phyloP scores from a whole-genome alignment of 2,888 invertebrate species.

The Adela reaumurella region DNA sequence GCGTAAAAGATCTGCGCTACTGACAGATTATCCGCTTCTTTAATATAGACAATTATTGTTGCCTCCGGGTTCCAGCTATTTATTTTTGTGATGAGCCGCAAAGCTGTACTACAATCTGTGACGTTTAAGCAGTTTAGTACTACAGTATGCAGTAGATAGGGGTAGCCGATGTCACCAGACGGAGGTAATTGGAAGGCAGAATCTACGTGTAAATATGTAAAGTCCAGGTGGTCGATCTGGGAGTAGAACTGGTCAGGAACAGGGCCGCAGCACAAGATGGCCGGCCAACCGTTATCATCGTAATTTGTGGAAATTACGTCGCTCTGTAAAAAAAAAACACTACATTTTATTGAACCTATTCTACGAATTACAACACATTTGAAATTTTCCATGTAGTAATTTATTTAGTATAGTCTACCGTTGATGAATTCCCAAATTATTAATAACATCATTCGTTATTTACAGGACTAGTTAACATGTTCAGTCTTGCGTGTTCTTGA shows the following conservation, averaged over 20 bases:
- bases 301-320: conserved; percentile 24
- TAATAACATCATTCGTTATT: no score
- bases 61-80: conserved; percentile 34
- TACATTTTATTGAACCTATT: no score
- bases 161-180: conserved; percentile 17
- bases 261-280: conserved; percentile 25
- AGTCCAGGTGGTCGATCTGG: conserved; percentile 16
- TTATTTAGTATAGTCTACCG: no score
- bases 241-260: conserved; percentile 25
- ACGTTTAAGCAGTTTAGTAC: conserved; percentile 23
- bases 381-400: no score
- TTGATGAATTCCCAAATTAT: no score
- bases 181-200: not conserved
- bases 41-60: conserved; percentile 27
- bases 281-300: conserved; percentile 29
- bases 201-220: not conserved
- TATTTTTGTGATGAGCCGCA: conserved; percentile 19
- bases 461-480: no score
- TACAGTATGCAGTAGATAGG: conserved; percentile 25
- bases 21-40: conserved; percentile 14
- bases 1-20: conserved; percentile 29
- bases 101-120: conserved; percentile 24
- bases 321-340: conserved; percentile 20
- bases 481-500: no score
- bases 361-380: no score